phyloP scores from a whole-genome alignment of 2,888 invertebrate species.

The Lutraria lutraria region DNA sequence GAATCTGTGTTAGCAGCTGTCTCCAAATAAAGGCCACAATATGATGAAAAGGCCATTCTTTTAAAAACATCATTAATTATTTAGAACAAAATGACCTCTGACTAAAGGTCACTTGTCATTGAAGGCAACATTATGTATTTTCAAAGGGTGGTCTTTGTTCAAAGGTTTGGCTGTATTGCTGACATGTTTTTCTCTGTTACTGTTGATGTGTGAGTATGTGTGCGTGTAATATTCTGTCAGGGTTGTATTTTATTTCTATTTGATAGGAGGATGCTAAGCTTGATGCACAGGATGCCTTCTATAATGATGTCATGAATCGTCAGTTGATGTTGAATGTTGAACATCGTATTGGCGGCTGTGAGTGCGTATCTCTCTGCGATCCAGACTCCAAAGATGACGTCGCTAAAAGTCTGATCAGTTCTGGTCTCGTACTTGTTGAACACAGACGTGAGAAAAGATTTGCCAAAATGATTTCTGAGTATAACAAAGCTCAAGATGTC shows the following conservation, averaged over 20 bases:
- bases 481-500: conserved; percentile 93
- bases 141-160: too few species aligned
- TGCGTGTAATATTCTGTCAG: too few species aligned
- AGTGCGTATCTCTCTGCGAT: conserved; percentile 81
- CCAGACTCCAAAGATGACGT: conserved; percentile 90
- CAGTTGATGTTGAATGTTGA: conserved; percentile 94
- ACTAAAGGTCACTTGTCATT: too few species aligned
- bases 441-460: conserved; percentile 93
- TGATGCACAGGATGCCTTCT: conserved; percentile 91
- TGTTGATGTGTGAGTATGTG: too few species aligned
- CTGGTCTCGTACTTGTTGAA: conserved; percentile 95
- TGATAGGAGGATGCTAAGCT: conserved; percentile 91
- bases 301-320: conserved; percentile 90
- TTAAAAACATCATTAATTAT: too few species aligned
- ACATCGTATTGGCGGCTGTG: conserved; percentile 87
- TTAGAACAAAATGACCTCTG: too few species aligned
- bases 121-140: too few species aligned
- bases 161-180: too few species aligned
- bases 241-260: not conserved
- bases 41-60: too few species aligned
- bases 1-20: too few species aligned
- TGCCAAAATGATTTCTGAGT: conserved; percentile 91
- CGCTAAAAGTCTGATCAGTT: conserved; percentile 93
- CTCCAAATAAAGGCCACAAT: too few species aligned
- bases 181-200: too few species aligned